Evolutionary conservation across 2,888 invertebrate species (phyloP), one percentile per base, ranked within the genome.

Genomic region (Crematogaster levior): DNA sequence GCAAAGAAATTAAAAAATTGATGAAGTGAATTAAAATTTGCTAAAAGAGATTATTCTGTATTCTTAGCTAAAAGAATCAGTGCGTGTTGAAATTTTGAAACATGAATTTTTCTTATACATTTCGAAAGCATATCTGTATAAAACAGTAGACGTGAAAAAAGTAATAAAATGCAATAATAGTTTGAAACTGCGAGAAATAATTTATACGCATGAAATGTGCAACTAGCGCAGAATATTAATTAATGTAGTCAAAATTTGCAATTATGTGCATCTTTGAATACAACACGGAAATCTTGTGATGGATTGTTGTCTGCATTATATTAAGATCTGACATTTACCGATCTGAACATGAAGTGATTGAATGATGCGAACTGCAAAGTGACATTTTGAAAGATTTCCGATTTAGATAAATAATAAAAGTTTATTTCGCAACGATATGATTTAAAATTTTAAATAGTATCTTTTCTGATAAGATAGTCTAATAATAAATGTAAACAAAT

Each of bases 341-440:
- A 60, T 43, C 7, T 60, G n/a, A 30, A 0, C 27, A 12, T 5
- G 43, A 30, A 46, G 46, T 61, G 34, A 21, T 1, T 48, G 21
- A 74, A 48, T 34, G 21, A 48, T 21, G n/a, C n/a, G 21, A 30
- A 21, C 15, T 30, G 18, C 27, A 24, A 48, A 37, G 21, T 63
- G 24, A 74, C 15, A 68, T n/a, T 5, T 68, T 40, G 40, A 75
- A 27, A 40, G 51, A 53, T 37, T 51, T 37, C 1, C n/a, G n/a
- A 51, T 27, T 12, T 66, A 34, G n/a, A 0, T 66, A 34, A 21
- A 0, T 37, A 27, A 66, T 37, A 37, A 48, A 63, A 51, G 24
- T 75, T 5, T 61, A 74, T 7, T 68, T 75, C 9, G n/a, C 21
- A 40, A 66, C 7, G 12, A 68, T 66, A 34, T 46, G 34, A 48